Percentiles rank a stretch among this genome's conserved stretches.
phyloP scores from a whole-genome alignment of 30 jellyfish, hydroid and myxozoan genomes.

The Chrysaora quinquecirrha region DNA sequence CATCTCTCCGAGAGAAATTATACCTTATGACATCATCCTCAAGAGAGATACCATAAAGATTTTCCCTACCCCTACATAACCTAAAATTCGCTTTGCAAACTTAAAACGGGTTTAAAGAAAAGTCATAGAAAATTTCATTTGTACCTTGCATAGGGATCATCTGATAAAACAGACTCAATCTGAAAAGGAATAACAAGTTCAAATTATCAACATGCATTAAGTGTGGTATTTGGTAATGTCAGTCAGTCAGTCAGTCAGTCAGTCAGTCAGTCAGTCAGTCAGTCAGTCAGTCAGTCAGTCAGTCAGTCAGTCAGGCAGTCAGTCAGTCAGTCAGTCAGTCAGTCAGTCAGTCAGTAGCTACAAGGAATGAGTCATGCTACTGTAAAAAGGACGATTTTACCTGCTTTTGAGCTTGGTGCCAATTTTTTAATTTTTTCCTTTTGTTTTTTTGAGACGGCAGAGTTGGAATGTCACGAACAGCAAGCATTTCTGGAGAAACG shows the following conservation, averaged over 20 bases:
- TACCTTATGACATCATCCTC: too few relatives aligned
- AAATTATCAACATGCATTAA: neutral
- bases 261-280: too few relatives aligned
- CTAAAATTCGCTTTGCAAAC: neutral
- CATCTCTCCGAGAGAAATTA: neutral
- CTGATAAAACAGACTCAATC: constrained; percentile 8
- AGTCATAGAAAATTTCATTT: neutral
- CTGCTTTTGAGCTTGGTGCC: constrained; percentile 4
- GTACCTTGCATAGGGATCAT: neutral
- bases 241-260: too few relatives aligned
- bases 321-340: too few relatives aligned
- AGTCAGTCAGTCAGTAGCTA: too few relatives aligned
- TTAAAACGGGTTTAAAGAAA: neutral
- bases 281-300: too few relatives aligned
- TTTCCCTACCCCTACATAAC: too few relatives aligned
- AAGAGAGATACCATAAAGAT: too few relatives aligned
- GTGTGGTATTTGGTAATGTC: neutral
- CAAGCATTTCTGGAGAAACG: constrained; percentile 4
- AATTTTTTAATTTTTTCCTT: neutral
- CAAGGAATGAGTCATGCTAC: neutral
- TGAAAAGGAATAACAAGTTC: neutral
- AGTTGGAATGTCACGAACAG: neutral
- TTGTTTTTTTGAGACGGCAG: neutral
- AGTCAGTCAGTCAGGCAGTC: too few relatives aligned
- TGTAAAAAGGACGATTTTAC: neutral